Conservation (phyloP, 2,113 vertebrate species). For the Channa argus region DNA sequence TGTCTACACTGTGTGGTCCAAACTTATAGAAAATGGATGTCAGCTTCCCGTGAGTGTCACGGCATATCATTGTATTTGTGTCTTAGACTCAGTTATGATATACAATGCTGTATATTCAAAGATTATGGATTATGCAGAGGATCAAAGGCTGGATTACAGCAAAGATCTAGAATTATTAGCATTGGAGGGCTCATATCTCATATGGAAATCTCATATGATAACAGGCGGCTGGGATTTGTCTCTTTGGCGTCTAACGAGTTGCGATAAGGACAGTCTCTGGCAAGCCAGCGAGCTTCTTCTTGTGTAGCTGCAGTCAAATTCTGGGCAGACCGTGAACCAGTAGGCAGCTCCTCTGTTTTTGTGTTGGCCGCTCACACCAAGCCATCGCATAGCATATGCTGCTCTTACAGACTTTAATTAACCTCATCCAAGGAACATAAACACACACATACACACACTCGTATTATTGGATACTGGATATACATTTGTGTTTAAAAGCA, state of each 20-base stretch:
- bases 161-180: constrained; percentile 58
- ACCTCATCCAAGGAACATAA: constrained; percentile 39
- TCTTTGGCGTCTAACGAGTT: constrained; percentile 51
- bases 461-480: constrained; percentile 21
- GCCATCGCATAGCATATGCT: constrained; percentile 59
- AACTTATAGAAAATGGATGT: not conserved
- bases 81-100: constrained; percentile 12
- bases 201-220: constrained; percentile 63
- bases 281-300: constrained; percentile 41
- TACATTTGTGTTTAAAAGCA: constrained; percentile 29
- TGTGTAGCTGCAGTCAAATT: constrained; percentile 52
- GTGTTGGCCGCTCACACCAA: constrained; percentile 55
- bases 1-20: not conserved
- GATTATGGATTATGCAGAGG: constrained; percentile 52
- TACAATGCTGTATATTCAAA: constrained; percentile 32
- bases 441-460: constrained; percentile 29
- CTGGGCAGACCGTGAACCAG: constrained; percentile 58
- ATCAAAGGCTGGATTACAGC: constrained; percentile 58
- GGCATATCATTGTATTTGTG: constrained; percentile 10
- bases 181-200: constrained; percentile 53
- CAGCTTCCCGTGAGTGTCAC: constrained; percentile 24
- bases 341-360: constrained; percentile 53
- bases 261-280: constrained; percentile 53
- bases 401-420: constrained; percentile 63
- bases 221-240: constrained; percentile 55